Conservation (phyloP, 2,113 vertebrate genomes). For the Alces alces region DNA sequence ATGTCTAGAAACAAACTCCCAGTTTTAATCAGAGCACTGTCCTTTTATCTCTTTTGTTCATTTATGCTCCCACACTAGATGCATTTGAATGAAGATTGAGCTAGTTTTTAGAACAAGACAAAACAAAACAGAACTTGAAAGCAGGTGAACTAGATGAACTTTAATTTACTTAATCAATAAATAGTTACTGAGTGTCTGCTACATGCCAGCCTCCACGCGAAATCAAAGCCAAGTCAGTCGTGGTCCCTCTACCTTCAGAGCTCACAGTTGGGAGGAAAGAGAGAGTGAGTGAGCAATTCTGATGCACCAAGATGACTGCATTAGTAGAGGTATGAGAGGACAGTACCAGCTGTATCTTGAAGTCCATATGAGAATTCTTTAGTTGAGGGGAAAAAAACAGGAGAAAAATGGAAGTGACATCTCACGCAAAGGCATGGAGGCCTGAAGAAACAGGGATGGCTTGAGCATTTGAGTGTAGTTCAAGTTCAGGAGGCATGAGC, state of each 20-base stretch:
- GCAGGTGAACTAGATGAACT: slow-evolving; percentile 11
- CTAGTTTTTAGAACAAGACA: background rate
- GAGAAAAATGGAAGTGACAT: background rate
- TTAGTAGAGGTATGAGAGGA: background rate
- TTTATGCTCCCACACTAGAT: background rate
- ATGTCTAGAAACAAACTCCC: background rate
- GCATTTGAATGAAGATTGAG: background rate
- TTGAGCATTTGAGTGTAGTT: background rate
- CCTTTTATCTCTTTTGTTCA: background rate
- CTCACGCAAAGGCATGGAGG: background rate
- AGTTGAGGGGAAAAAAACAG: background rate
- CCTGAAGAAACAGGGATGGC: background rate
- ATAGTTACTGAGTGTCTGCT: slow-evolving; percentile 24
- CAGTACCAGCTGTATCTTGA: background rate
- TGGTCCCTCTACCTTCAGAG: background rate
- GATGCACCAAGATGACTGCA: background rate
- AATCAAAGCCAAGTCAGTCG: background rate
- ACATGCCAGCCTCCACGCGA: background rate
- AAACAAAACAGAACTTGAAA: background rate
- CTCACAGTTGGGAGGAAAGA: background rate
- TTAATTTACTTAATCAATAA: slow-evolving; percentile 60
- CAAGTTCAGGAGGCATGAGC: background rate
- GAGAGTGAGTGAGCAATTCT: background rate
- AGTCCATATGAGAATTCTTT: background rate
- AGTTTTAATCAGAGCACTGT: background rate